Evolutionary conservation across 2,888 invertebrate species (phyloP), one percentile per base, ranked within the genome.

Genomic region (Rotaria sp.): DNA sequence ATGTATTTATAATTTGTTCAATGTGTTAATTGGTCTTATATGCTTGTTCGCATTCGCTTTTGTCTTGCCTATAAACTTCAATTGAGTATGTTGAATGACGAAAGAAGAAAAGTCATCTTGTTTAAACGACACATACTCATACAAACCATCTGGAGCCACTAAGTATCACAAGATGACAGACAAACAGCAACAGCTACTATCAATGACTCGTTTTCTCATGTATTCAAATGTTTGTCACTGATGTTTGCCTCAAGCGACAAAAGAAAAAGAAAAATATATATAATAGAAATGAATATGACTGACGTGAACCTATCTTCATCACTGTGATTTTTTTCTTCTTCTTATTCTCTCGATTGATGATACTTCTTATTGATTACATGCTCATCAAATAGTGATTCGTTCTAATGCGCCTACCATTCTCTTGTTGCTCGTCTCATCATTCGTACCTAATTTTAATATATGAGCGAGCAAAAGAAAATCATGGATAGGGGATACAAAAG

Each of bases 21-120:
- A 67, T 21, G 67, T 67, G 67, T 67, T 67, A 67, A 67, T 67
- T 67, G 67, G 67, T 67, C 67, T 67, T 67, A 35, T 67, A 67
- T 67, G 35, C 59, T 59, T 59, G 59, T 59, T 59, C 59, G 5
- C 30, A 59, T 59, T 59, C 21, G 35, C 67, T 67, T 67, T 67
- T 67, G 67, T 67, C 67, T 67, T 35, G 67, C 67, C 67, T 67
- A 67, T 67, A 67, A 67, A 67, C 67, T 67, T 67, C 67, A 67
- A 67, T 67, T 67, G 67, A 67, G 67, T 67, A 67, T 67, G 67
- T 67, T 67, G 67, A 67, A 67, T 67, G 67, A 67, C 67, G 67
- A n/a, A n/a, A 67, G 67, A 67, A 67, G 67, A 67, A 67, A 67
- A 67, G 67, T 67, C 67, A 67, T 67, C 67, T 67, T 67, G 67